These are phyloP conservation scores for Eurypyga helias DNA, from an alignment of 2,113 vertebrate genomes.

Conservation along the genomic window DNA sequence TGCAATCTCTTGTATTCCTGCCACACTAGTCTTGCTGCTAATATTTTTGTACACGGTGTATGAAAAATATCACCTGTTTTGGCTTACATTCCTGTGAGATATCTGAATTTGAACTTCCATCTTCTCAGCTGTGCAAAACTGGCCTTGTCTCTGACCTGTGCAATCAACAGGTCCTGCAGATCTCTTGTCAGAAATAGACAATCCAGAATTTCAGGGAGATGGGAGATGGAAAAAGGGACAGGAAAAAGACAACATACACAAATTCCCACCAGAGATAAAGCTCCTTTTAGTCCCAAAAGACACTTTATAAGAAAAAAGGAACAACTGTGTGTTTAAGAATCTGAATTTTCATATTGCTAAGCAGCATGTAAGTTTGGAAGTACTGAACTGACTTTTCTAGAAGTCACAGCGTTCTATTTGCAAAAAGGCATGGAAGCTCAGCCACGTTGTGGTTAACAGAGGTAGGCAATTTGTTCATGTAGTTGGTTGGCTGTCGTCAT, in stretches of 20 bases:
- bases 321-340: background rate
- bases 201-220: background rate
- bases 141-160: background rate
- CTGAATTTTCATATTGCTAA: background rate
- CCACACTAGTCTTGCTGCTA: background rate
- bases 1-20: background rate
- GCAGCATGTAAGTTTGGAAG: background rate
- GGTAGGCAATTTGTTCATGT: background rate
- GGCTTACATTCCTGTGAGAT: background rate
- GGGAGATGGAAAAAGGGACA: background rate
- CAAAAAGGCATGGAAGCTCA: background rate
- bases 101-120: background rate
- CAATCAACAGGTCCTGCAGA: background rate
- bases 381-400: background rate
- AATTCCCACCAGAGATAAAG: background rate
- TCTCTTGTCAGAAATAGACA: background rate
- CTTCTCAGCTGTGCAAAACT: background rate
- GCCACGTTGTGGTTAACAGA: background rate
- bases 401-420: background rate
- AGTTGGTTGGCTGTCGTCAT: background rate
- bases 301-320: background rate
- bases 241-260: background rate
- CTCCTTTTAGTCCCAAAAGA: background rate
- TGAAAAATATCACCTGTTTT: background rate
- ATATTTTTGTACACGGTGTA: background rate